Conservation (phyloP, 2,888 invertebrate species). For the Dione vanillae region DNA sequence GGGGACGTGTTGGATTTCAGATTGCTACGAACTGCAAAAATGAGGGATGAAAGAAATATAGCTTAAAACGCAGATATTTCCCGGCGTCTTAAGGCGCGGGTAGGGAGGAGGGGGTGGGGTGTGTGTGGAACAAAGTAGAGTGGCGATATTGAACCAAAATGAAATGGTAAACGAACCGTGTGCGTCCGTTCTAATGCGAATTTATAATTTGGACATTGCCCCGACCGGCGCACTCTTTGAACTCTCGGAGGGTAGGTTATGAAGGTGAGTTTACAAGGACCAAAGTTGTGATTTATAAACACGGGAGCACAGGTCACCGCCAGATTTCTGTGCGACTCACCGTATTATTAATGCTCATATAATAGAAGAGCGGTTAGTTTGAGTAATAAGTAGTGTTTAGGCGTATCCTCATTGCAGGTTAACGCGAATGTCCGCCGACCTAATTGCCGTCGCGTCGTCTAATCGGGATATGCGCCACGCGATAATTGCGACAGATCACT, state of each 20-base stretch:
- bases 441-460: conserved; percentile 81
- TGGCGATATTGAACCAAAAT: conserved; percentile 84
- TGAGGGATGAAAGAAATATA: conserved; percentile 86
- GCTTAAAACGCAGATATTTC: conserved; percentile 86
- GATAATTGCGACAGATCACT: conserved; percentile 81
- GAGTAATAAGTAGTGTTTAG: conserved; percentile 75
- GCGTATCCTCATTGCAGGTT: conserved; percentile 83
- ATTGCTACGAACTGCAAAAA: conserved; percentile 86
- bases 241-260: conserved; percentile 67
- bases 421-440: conserved; percentile 82
- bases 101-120: conserved; percentile 66
- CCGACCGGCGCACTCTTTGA: conserved; percentile 79
- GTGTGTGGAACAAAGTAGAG: conserved; percentile 85
- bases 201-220: conserved; percentile 84
- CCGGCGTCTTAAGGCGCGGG: conserved; percentile 81
- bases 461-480: conserved; percentile 83
- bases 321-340: conserved; percentile 45
- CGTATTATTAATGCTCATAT: conserved; percentile 65
- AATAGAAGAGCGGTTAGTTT: conserved; percentile 58
- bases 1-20: conserved; percentile 85
- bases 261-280: conserved; percentile 78
- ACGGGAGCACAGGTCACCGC: conserved; percentile 56
- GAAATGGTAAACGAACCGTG: conserved; percentile 85
- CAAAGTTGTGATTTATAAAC: conserved; percentile 79
- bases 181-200: conserved; percentile 85